These are phyloP conservation scores for Desmodus rotundus DNA, from an alignment of 2,113 vertebrate species.

Conservation along the genomic window DNA sequence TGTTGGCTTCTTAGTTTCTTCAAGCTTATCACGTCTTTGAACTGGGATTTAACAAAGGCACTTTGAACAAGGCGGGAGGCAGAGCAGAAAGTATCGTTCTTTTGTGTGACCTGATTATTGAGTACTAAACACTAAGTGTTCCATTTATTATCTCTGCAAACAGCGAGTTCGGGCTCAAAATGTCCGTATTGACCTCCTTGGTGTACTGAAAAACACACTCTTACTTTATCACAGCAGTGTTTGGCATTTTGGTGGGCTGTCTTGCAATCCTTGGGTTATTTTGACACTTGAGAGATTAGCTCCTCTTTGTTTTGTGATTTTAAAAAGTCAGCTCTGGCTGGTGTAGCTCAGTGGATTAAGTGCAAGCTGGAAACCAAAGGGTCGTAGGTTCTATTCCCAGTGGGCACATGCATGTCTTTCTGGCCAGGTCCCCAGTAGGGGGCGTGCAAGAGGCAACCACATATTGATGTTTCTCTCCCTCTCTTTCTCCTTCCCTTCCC, in stretches of 20 bases:
- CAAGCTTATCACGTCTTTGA: neutral
- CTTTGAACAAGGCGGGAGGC: neutral
- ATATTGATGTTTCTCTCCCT: too few species aligned
- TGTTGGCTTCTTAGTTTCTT: neutral
- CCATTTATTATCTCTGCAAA: neutral
- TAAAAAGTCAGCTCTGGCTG: neutral
- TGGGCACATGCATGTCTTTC: too few species aligned
- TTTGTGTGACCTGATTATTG: slow-evolving; percentile 20
- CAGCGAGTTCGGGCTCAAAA: neutral
- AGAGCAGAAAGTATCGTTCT: slow-evolving; percentile 32
- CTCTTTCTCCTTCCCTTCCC: too few species aligned
- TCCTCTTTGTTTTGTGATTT: neutral
- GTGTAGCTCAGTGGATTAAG: too few species aligned
- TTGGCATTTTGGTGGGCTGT: neutral
- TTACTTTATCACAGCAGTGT: neutral
- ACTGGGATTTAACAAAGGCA: neutral
- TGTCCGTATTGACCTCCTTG: neutral
- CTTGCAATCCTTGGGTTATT: neutral
- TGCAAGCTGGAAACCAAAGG: too few species aligned
- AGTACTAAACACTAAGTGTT: slow-evolving; percentile 3
- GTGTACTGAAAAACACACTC: neutral
- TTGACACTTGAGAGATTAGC: neutral
- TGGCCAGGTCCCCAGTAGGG: too few species aligned
- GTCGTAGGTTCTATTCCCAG: too few species aligned
- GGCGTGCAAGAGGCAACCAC: too few species aligned